Evolutionary conservation across 2,888 invertebrate species (phyloP), one percentile per base, ranked within the genome.

Genomic region (Caenorhabditis parvicauda): DNA sequence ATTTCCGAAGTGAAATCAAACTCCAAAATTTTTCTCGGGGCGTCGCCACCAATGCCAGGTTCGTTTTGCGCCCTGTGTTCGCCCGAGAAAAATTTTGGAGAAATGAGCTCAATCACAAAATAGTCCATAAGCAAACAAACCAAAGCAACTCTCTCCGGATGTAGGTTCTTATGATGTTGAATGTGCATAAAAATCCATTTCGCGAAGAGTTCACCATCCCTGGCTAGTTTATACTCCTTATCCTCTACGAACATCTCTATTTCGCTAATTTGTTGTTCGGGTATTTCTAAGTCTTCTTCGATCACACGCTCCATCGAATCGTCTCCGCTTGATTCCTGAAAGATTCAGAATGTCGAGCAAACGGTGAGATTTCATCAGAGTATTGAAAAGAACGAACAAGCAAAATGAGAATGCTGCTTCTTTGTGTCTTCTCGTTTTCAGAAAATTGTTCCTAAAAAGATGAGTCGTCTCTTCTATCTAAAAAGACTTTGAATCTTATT

Each of bases 111-210:
- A 32, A 12, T 32, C 35, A 32, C 9, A 9, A 32, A 32, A 32
- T n/a, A 12, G n/a, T 32, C n/a, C n/a, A n/a, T n/a, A n/a, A n/a
- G n/a, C 22, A 14, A 29, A 55, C 54, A 41, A 5, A 64, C 64
- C 17, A 67, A 25, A 2, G 67, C 67, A 35, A 67, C 59, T 45
- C 50, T 67, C 9, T 51, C 43, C 0, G 60, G 43, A 7, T 59
- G 47, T 3, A 38, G 19, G 9, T 47, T 51, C 12, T 41, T 25
- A 25, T 61, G 55, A 22, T 51, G 32, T 17, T 28, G 43, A 14
- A 67, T 41, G 17, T 63, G 63, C 12, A 49, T 38, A 12, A 63
- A 49, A 7, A 67, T 25, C 67, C 67, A 67, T 22, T 54, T 21
- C 12, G 51, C 38, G 38, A 59, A 54, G 4, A 44, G 28, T 14